Evolutionary conservation across 2,888 invertebrate genomes (phyloP), one percentile per base, ranked within the genome.

Genomic region (Dexiosoma caninum): DNA sequence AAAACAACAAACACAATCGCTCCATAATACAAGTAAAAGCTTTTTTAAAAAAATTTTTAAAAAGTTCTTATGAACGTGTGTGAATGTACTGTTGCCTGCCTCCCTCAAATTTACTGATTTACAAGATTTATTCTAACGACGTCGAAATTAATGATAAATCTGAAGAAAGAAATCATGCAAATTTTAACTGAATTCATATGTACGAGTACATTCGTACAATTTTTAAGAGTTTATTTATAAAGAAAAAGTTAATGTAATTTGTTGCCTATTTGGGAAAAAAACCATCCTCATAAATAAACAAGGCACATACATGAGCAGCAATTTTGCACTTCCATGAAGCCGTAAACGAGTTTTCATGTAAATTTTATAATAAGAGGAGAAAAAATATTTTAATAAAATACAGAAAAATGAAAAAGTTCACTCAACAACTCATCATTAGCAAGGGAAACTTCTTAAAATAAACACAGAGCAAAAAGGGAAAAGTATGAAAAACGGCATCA

Each of bases 401-500:
- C 6, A 6, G 27, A 27, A 27, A 27, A 27, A 27, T 27, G 0
- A 53, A 64, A 72, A 67, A 66, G 51, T 59, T 64, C n/a, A 16
- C 55, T 30, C 46, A 42, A 42, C 40, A 67, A 67, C 62, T 69
- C 67, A 55, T 78, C 72, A 64, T 64, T 79, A 74, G 51, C 14
- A 51, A 59, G 32, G n/a, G 27, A 64, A 69, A 62, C 57, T 57
- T 37, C 37, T 57, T 49, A 14, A 44, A 32, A 40, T 27, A 27
- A 27, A 5, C 27, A 27, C 3, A 30, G 21, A n/a, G 67, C 2
- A 42, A 44, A 53, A 62, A 67, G 19, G 46, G 40, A 21, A 30
- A 14, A 10, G 53, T 21, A 9, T 12, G 8, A 51, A 71, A 40
- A 9, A 0, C 14, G n/a, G n/a, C n/a, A n/a, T n/a, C n/a, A n/a